Conservation (phyloP, 2,797 vertebrate species). For the Cyclura pinguis region DNA sequence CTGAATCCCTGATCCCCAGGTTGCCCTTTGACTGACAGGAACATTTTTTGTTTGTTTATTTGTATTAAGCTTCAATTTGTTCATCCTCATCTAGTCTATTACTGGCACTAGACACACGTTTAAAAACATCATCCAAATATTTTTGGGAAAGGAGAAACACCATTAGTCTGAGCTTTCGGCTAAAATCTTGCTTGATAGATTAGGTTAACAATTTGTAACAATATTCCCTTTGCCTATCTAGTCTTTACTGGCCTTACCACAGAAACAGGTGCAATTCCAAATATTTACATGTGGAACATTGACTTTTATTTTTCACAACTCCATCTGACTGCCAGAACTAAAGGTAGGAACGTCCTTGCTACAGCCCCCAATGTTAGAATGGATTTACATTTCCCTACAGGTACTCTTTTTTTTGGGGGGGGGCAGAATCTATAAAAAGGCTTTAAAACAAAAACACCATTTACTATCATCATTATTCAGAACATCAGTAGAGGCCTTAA, state of each 20-base stretch:
- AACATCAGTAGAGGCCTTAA: conserved; percentile 46
- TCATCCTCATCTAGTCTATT: too few relatives aligned
- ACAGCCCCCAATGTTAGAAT: background rate
- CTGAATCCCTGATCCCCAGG: too few relatives aligned
- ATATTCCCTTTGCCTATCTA: conserved; percentile 35
- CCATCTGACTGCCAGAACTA: conserved; percentile 11
- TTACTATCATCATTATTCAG: conserved; percentile 39
- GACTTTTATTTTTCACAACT: conserved; percentile 20
- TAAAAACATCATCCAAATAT: too few relatives aligned
- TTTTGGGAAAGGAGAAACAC: too few relatives aligned
- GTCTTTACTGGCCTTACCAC: background rate
- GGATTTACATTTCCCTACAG: conserved; percentile 17
- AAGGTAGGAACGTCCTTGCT: conserved; percentile 40
- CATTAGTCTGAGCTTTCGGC: background rate
- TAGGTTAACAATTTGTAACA: conserved; percentile 47
- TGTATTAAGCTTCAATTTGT: too few relatives aligned
- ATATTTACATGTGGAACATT: background rate
- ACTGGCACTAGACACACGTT: too few relatives aligned
- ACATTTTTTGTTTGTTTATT: too few relatives aligned
- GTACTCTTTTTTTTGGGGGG: conserved; percentile 32
- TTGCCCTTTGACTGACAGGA: too few relatives aligned
- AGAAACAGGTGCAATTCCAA: conserved; percentile 42
- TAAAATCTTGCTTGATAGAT: background rate
- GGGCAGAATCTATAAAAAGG: background rate
- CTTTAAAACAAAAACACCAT: conserved; percentile 34